These are phyloP conservation scores for Melanotaenia nigrans DNA, from an alignment of 2,797 vertebrate species.

Conservation along the genomic window DNA sequence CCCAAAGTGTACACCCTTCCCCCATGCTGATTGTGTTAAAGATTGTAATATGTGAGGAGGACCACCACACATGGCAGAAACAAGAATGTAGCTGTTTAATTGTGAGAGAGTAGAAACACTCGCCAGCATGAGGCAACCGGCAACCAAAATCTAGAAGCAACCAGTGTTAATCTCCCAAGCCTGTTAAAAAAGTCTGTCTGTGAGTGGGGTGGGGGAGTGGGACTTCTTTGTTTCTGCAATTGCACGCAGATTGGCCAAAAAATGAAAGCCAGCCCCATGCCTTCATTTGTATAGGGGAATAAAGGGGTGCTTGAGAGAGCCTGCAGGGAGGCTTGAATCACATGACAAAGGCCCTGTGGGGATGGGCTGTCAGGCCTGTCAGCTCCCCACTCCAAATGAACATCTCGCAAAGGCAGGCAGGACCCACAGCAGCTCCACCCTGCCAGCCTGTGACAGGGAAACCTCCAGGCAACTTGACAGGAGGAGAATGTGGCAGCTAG, in stretches of 20 bases:
- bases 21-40: conserved; percentile 63
- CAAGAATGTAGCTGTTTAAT: conserved; percentile 80
- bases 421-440: conserved; percentile 88
- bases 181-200: conserved; percentile 82
- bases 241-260: conserved; percentile 83
- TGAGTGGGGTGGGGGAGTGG: conserved; percentile 73
- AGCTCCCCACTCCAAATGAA: conserved; percentile 96
- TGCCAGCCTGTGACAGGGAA: conserved; percentile 92
- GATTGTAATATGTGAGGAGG: conserved; percentile 66
- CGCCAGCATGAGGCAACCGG: conserved; percentile 76
- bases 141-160: conserved; percentile 83
- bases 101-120: conserved; percentile 77
- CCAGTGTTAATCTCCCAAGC: conserved; percentile 86
- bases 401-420: conserved; percentile 91
- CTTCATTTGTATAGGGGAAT: conserved; percentile 85
- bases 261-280: conserved; percentile 81
- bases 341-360: conserved; percentile 90
- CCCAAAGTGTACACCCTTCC: conserved; percentile 49
- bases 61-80: conserved; percentile 73
- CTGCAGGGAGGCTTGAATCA: conserved; percentile 85
- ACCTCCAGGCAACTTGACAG: conserved; percentile 98
- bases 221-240: conserved; percentile 83
- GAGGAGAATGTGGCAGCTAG: conserved; percentile 93
- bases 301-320: conserved; percentile 85
- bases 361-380: conserved; percentile 98